phyloP scores from a whole-genome alignment of 2,888 invertebrate genomes.

The Chalcosyrphus nemorum region DNA sequence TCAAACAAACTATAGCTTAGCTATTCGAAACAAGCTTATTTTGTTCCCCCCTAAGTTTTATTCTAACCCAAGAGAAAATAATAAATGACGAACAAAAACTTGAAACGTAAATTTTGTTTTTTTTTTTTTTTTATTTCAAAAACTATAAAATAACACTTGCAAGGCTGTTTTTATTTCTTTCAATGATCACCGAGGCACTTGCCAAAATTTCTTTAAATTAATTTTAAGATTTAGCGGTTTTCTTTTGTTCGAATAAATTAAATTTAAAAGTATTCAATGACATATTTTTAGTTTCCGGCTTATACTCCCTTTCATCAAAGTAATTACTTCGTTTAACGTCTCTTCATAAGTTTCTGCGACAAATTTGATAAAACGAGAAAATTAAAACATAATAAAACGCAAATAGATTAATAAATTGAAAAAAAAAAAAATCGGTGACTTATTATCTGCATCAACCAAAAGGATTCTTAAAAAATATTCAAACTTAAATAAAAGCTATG shows the following conservation, averaged over 20 bases:
- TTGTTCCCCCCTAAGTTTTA: too few relatives aligned
- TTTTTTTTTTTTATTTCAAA: not conserved
- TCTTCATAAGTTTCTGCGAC: slow-evolving; percentile 40
- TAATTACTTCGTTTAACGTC: slow-evolving; percentile 2
- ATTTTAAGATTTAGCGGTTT: not conserved
- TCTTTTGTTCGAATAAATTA: not conserved
- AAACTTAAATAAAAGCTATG: too few relatives aligned
- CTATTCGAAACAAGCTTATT: too few relatives aligned
- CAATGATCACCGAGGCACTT: not conserved
- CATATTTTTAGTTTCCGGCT: not conserved
- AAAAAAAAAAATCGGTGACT: not conserved
- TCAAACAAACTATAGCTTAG: not conserved
- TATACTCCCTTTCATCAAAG: not conserved
- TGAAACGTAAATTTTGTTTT: not conserved
- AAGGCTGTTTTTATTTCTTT: not conserved
- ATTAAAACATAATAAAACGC: slow-evolving; percentile 20
- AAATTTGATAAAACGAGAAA: slow-evolving; percentile 31
- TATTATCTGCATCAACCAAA: not conserved
- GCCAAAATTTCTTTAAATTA: not conserved
- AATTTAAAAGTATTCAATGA: not conserved
- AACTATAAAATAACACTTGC: not conserved
- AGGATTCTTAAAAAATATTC: too few relatives aligned
- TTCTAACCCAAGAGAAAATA: not conserved
- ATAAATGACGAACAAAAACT: not conserved
- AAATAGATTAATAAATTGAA: not conserved